Conservation (phyloP, 37 sponge, comb jelly and placozoan genomes). For the Beroe ovata region DNA sequence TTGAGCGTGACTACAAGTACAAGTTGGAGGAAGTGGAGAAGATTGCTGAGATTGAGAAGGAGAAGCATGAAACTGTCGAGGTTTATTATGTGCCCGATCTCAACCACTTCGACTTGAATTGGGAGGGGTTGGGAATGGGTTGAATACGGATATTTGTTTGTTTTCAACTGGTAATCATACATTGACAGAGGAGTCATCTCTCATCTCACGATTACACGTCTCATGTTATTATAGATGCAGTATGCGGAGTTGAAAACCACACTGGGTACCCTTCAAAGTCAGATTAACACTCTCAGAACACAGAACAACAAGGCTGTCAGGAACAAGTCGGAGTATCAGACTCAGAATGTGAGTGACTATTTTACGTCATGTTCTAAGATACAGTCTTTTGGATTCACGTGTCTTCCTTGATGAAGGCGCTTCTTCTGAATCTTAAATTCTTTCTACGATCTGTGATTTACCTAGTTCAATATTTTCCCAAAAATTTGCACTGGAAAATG, state of each 20-base stretch:
- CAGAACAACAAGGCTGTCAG: conserved; percentile 16
- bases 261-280: conserved; percentile 11
- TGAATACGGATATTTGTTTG: too few relatives aligned
- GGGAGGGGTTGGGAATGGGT: too few relatives aligned
- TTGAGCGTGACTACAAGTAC: conserved; percentile 36
- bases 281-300: conserved; percentile 13
- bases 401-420: not conserved
- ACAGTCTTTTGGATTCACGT: too few relatives aligned
- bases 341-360: conserved; percentile 12
- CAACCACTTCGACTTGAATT: not conserved
- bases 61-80: conserved; percentile 56
- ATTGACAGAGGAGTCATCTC: too few relatives aligned
- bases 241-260: not conserved
- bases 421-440: too few relatives aligned
- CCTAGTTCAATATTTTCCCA: too few relatives aligned
- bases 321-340: not conserved
- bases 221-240: conserved; percentile 1
- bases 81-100: not conserved
- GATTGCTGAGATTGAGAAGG: conserved; percentile 18
- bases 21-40: conserved; percentile 57
- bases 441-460: too few relatives aligned
- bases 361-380: too few relatives aligned
- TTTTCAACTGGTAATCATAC: too few relatives aligned
- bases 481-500: too few relatives aligned
- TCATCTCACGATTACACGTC: too few relatives aligned